Evolutionary conservation across 2,113 vertebrate genomes (phyloP).

Genomic region (Rhombomys opimus): DNA sequence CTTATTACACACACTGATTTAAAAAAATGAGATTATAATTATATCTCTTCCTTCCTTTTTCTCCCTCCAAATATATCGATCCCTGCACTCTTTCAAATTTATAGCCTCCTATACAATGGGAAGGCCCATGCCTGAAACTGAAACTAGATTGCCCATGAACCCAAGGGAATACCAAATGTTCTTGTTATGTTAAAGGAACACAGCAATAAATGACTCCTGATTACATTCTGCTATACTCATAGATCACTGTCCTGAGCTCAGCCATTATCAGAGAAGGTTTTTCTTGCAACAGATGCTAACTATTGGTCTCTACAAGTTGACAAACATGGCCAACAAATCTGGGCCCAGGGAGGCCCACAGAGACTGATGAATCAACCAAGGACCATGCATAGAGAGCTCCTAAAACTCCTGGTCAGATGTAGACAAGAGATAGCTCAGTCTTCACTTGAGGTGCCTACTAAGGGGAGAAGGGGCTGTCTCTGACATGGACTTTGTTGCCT

Average conservation of each 20-base stretch:
- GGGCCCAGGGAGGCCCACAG: too few relatives aligned
- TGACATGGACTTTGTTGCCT: too few relatives aligned
- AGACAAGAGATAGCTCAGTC: too few relatives aligned
- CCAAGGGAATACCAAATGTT: neutral
- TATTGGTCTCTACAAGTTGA: neutral
- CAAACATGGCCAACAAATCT: too few relatives aligned
- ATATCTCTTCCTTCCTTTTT: neutral
- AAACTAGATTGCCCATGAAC: neutral
- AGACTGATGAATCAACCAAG: too few relatives aligned
- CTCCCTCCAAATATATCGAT: neutral
- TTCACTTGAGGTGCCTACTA: too few relatives aligned
- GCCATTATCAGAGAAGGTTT: neutral
- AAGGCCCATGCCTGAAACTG: neutral
- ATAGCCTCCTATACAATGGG: neutral
- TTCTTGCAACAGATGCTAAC: neutral
- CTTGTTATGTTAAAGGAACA: neutral
- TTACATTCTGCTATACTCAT: too few relatives aligned
- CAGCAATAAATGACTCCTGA: neutral
- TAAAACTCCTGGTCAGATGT: too few relatives aligned
- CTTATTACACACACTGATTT: neutral
- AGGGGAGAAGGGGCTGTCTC: too few relatives aligned
- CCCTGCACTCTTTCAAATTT: neutral
- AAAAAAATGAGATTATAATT: neutral
- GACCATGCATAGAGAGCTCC: too few relatives aligned
- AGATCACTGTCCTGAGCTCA: neutral